phyloP scores from a whole-genome alignment of 2,888 invertebrate genomes.

The Parelbella ahira region DNA sequence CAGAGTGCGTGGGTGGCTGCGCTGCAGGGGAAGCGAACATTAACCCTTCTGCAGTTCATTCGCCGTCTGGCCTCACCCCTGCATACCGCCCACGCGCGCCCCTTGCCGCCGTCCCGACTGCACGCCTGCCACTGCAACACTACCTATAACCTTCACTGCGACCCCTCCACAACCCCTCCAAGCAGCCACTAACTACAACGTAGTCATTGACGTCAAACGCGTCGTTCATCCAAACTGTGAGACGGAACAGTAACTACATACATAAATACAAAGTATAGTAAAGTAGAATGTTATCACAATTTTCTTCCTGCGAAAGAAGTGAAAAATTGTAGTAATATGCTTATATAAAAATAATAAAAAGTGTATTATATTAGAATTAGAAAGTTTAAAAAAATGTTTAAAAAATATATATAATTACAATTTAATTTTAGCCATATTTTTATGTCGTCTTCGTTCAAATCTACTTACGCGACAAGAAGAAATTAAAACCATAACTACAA shows the following conservation, averaged over 20 bases:
- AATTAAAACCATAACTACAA: no score
- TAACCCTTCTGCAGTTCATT: conserved; percentile 82
- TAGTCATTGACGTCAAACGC: conserved; percentile 8
- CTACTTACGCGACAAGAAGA: no score
- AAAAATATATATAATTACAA: no score
- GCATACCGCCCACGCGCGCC: conserved; percentile 51
- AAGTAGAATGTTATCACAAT: no score
- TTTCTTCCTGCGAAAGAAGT: no score
- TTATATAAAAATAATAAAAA: no score
- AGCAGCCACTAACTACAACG: conserved; percentile 7
- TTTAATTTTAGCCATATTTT: no score
- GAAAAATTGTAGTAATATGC: no score
- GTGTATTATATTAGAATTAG: no score
- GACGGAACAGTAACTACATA: neutral
- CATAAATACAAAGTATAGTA: no score
- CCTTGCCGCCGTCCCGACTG: conserved; percentile 53
- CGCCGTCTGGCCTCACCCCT: conserved; percentile 82
- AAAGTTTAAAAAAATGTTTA: no score
- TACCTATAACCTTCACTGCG: conserved; percentile 26
- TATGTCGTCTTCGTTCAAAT: no score
- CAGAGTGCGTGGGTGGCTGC: conserved; percentile 61
- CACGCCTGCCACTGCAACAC: conserved; percentile 58
- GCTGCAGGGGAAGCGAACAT: conserved; percentile 79
- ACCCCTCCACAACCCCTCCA: conserved; percentile 12
- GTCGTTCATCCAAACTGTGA: conserved; percentile 2